phyloP scores from a whole-genome alignment of 2,888 invertebrate species.

The Neoitamus cyanurus region DNA sequence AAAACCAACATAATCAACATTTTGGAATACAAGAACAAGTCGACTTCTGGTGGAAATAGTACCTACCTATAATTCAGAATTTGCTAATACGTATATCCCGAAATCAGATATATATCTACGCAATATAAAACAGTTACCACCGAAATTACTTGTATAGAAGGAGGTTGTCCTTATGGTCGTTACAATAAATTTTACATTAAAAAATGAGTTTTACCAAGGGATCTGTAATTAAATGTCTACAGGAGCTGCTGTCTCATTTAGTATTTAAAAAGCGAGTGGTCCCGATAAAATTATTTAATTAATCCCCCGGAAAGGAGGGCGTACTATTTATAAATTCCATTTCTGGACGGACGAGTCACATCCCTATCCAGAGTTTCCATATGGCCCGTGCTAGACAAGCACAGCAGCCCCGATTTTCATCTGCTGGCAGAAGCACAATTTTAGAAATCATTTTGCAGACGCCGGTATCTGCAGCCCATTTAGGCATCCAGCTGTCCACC shows the following conservation, averaged over 20 bases:
- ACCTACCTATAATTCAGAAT: too few relatives aligned
- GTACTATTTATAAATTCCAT: slow-evolving; percentile 51
- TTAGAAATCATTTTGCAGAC: slow-evolving; percentile 30
- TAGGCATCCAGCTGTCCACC: slow-evolving; percentile 23
- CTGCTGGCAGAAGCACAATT: slow-evolving; percentile 27
- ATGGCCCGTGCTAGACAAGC: slow-evolving; percentile 48
- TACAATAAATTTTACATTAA: not conserved
- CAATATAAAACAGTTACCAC: too few relatives aligned
- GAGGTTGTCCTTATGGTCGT: not conserved
- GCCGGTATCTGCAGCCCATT: slow-evolving; percentile 3
- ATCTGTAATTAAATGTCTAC: not conserved
- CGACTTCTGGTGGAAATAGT: too few relatives aligned
- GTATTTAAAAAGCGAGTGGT: not conserved
- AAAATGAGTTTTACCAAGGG: not conserved
- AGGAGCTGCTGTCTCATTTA: not conserved
- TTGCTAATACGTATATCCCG: too few relatives aligned
- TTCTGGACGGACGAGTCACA: slow-evolving; percentile 27
- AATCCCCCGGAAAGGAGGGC: not conserved
- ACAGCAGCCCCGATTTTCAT: slow-evolving; percentile 5
- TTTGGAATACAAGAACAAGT: too few relatives aligned
- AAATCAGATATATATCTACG: too few relatives aligned
- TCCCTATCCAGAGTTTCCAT: slow-evolving; percentile 8
- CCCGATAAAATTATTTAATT: slow-evolving; percentile 1
- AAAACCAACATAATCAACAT: too few relatives aligned
- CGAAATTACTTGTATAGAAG: not conserved